Evolutionary conservation across 2,797 vertebrate species (phyloP).

Genomic region (Schizothorax lantsangensis): DNA sequence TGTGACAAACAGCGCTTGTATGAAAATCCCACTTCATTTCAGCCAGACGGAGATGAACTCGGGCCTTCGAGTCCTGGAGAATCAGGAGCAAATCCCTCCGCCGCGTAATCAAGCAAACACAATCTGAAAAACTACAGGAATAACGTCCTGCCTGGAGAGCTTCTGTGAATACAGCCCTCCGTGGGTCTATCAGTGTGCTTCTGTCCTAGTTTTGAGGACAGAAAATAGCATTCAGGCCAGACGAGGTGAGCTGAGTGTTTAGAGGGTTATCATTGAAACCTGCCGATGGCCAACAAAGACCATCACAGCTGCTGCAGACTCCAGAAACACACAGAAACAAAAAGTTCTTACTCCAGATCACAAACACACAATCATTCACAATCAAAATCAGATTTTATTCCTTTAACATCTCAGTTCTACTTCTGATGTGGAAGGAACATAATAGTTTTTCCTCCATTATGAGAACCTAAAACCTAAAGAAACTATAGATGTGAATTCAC

Average conservation of each 20-base stretch:
- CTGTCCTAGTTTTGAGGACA: conserved; percentile 1
- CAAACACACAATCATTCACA: neutral
- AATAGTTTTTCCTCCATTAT: neutral
- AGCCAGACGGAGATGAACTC: neutral
- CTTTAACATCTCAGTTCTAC: too few species aligned
- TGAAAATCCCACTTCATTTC: neutral
- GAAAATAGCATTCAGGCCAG: conserved; percentile 17
- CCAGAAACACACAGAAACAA: neutral
- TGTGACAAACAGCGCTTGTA: neutral
- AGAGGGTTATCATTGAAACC: conserved; percentile 1
- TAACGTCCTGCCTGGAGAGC: conserved; percentile 10
- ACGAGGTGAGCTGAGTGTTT: neutral
- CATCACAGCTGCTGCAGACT: neutral
- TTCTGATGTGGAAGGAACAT: too few species aligned
- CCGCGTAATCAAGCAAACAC: neutral
- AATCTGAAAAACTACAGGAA: neutral
- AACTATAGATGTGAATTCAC: too few species aligned
- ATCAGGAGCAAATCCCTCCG: neutral
- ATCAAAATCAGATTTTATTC: too few species aligned
- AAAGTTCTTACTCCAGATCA: neutral
- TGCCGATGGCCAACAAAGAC: conserved; percentile 24
- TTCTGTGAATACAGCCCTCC: neutral
- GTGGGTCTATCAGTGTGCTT: neutral
- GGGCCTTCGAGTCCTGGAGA: neutral
- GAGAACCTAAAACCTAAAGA: neutral